Conservation (phyloP, 2,888 invertebrate species). For the Drosophila buzzatii region DNA sequence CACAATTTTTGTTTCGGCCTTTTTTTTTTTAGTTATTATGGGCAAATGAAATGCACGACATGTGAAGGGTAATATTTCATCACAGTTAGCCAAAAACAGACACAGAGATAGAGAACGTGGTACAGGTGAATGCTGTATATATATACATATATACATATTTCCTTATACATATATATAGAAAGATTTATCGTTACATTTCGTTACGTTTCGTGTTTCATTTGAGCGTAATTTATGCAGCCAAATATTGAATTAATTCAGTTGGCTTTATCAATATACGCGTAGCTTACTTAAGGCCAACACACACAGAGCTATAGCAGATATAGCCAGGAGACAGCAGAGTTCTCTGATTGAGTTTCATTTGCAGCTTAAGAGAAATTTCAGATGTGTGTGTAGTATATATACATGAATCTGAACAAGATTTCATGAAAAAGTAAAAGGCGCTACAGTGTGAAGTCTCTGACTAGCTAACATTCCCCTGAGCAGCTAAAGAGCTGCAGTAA, state of each 20-base stretch:
- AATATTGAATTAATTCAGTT: constrained; percentile 61
- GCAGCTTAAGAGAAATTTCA: no score
- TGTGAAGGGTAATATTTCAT: constrained; percentile 74
- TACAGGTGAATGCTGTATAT: constrained; percentile 40
- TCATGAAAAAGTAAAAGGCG: no score
- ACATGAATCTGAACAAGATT: no score
- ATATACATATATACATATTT: constrained; percentile 8
- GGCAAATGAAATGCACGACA: constrained; percentile 70
- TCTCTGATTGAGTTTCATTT: no score
- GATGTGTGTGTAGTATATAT: no score
- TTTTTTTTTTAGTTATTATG: constrained; percentile 61
- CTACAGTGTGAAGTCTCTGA: no score
- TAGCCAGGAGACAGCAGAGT: neutral
- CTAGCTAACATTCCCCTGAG: no score
- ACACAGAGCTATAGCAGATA: neutral
- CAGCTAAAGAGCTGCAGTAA: no score
- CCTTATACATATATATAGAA: constrained; percentile 2
- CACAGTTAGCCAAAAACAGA: constrained; percentile 42
- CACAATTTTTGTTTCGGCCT: constrained; percentile 31
- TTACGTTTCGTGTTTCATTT: constrained; percentile 16
- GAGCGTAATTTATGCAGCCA: constrained; percentile 53
- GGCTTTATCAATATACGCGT: constrained; percentile 61
- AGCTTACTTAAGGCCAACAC: constrained; percentile 9
- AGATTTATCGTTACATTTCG: constrained; percentile 47
- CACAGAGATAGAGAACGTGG: constrained; percentile 6